These are phyloP conservation scores for Athalia circularis DNA, from an alignment of 2,888 invertebrate species.

Conservation along the genomic window DNA sequence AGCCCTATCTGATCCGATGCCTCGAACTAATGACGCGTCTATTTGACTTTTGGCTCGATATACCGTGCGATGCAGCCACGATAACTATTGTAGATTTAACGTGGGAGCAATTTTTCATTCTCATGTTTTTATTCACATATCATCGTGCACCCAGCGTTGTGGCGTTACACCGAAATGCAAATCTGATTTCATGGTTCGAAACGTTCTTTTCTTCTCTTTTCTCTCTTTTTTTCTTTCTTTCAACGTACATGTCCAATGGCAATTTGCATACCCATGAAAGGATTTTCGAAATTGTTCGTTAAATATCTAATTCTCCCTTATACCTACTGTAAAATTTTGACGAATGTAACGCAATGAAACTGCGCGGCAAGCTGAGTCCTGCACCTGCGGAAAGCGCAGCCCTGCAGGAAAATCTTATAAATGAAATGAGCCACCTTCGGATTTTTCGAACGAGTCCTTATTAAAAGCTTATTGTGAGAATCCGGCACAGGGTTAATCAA, in stretches of 20 bases:
- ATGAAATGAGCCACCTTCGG: background rate
- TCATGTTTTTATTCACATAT: background rate
- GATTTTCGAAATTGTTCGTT: too few relatives aligned
- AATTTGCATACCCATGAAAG: background rate
- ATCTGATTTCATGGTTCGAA: constrained; percentile 20
- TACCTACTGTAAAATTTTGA: too few relatives aligned
- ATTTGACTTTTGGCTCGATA: constrained; percentile 62
- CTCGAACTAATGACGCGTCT: constrained; percentile 69
- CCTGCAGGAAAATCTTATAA: too few relatives aligned
- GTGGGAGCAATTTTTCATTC: constrained; percentile 30
- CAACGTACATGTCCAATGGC: background rate
- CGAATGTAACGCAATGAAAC: too few relatives aligned
- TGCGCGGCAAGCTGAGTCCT: too few relatives aligned
- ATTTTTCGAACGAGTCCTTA: background rate
- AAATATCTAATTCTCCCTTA: too few relatives aligned
- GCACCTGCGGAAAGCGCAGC: too few relatives aligned
- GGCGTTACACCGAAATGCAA: background rate
- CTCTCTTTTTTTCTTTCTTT: background rate
- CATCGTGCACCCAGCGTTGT: background rate
- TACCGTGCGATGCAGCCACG: constrained; percentile 29
- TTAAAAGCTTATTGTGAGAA: constrained; percentile 15
- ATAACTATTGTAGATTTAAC: constrained; percentile 1
- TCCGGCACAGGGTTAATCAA: background rate
- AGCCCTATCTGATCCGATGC: constrained; percentile 70
- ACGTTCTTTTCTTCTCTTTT: background rate